Evolutionary conservation across 2,113 vertebrate genomes (phyloP).

Genomic region (Hippocampus barbouri): DNA sequence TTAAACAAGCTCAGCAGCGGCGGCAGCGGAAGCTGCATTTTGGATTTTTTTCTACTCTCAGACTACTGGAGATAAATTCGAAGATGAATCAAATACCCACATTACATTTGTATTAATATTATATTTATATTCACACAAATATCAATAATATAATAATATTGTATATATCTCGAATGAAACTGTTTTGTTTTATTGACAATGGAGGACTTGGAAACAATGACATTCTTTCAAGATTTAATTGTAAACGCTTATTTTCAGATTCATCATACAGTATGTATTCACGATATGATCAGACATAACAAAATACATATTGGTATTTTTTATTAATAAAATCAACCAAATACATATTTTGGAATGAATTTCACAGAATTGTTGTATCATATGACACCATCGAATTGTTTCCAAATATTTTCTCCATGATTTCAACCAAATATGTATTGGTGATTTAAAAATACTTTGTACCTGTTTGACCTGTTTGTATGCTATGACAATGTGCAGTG

Average conservation of each 20-base stretch:
- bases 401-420: neutral
- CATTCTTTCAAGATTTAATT: neutral
- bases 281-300: neutral
- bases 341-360: neutral
- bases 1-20: constrained; percentile 74
- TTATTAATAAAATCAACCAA: neutral
- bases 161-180: neutral
- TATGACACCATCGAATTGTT: neutral
- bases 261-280: neutral
- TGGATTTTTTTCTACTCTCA: constrained; percentile 71
- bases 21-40: constrained; percentile 73
- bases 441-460: neutral
- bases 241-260: neutral
- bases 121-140: neutral
- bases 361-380: neutral
- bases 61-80: constrained; percentile 82
- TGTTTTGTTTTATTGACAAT: neutral
- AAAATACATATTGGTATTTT: neutral
- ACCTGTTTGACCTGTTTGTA: neutral
- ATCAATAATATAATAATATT: neutral
- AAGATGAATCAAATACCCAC: constrained; percentile 65
- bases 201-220: neutral
- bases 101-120: neutral
- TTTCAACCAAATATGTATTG: neutral
- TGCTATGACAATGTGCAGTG: neutral